A percentile compares a stretch with the other conserved stretches of the same genome.
Evolutionary conservation across 1,140 invertebrate species (phyloP).

Genomic region (Drosophila nannoptera): DNA sequence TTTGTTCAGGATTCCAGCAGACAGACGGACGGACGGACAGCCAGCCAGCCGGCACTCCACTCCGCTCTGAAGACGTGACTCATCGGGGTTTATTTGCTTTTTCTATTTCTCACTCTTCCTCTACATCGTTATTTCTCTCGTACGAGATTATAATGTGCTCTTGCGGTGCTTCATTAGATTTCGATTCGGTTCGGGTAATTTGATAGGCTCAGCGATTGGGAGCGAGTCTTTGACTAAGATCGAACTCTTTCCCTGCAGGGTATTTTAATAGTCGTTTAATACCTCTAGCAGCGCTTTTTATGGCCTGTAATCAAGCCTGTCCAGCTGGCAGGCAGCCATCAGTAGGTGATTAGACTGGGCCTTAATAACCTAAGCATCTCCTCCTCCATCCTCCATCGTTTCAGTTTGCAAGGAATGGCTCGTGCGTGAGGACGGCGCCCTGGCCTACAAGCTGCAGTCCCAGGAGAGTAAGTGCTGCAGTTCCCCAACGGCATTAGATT

Average conservation of each 20-base stretch:
- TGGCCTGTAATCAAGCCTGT: conserved; percentile 40
- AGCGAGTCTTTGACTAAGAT: not conserved
- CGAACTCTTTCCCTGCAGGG: not conserved
- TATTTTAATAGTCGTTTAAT: not conserved
- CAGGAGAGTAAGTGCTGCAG: conserved; percentile 88
- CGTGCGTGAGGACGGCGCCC: conserved; percentile 93
- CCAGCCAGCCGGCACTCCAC: not conserved
- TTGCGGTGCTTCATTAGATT: conserved; percentile 62
- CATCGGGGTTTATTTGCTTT: conserved; percentile 42
- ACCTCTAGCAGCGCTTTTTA: not conserved
- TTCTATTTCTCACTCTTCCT: not conserved
- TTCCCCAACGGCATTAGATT: conserved; percentile 16
- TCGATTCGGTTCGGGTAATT: conserved; percentile 43
- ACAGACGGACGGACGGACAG: too few relatives aligned
- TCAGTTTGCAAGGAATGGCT: conserved; percentile 93
- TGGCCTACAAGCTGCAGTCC: conserved; percentile 93
- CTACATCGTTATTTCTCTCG: not conserved
- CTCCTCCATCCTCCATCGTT: conserved; percentile 10
- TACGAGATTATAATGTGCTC: conserved; percentile 33
- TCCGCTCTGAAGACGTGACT: conserved; percentile 53
- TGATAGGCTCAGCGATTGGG: conserved; percentile 36
- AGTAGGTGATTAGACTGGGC: conserved; percentile 45
- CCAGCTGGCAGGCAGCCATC: conserved; percentile 34
- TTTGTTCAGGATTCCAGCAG: conserved; percentile 48
- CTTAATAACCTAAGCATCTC: conserved; percentile 24